Evolutionary conservation across 1,140 invertebrate genomes (phyloP), one percentile per base, ranked within the genome.

Genomic region (Drosophila chauvacae): DNA sequence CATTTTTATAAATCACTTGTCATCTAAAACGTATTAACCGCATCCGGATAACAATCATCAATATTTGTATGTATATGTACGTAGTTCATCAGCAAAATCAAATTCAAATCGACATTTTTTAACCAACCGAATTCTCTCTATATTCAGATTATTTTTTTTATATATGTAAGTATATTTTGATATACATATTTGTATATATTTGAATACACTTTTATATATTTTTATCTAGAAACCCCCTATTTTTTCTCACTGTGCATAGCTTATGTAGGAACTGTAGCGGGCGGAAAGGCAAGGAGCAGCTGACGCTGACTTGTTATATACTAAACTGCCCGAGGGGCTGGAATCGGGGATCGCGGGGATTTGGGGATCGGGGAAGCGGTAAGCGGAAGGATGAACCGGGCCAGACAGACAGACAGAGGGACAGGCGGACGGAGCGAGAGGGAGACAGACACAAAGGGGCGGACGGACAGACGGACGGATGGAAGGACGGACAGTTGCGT

Each of bases 241-340:
- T 10, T 28, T 16, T 47, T 56, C 20, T 55, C 51, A 7, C 16
- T 28, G 39, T 60, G 39, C 57, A 26, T 35, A 13, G 62, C 57
- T 44, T n/a, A 35, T 56, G 35, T 44, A 62, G 39, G 41, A 78
- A 56, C 56, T 44, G 59, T 41, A 64, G 48, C 55, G 42, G 51
- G 30, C 44, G 61, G 70, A 59, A 50, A 41, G 61, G 74, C 37
- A 70, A 82, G 81, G 71, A 84, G 85, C 85, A 90, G 85, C 85
- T 90, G 84, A 87, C 84, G 84, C 80, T 87, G 81, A 90, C 85
- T 90, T 90, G 86, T 90, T 90, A 90, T 90, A 90, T 80, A 90
- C 85, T 90, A 88, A 90, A 90, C 81, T 78, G 85, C 76, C 56
- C 63, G 69, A 69, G 69, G 69, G 53, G 28, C 51, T 55, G 51